Conservation (phyloP, 2,113 vertebrate genomes). For the Dicaeum eximium region DNA sequence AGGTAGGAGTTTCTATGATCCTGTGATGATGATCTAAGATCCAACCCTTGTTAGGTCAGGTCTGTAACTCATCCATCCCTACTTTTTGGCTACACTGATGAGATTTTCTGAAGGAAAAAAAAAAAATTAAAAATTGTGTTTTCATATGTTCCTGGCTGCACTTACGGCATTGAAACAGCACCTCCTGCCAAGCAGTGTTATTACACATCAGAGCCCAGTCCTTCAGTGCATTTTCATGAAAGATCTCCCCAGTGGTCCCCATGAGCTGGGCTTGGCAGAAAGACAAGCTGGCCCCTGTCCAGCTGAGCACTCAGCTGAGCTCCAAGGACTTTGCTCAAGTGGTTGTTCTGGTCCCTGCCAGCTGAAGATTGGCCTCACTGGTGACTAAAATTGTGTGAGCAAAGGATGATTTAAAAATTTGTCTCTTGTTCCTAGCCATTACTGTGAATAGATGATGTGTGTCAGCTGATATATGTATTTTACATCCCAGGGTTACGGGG, state of each 20-base stretch:
- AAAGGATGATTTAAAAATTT: not conserved
- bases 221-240: not conserved
- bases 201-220: not conserved
- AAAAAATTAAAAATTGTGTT: not conserved
- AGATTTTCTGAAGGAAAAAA: not conserved
- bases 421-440: not conserved
- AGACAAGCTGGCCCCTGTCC: slow-evolving; percentile 1
- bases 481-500: slow-evolving; percentile 63
- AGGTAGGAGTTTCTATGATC: not conserved
- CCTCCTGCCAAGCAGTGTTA: not conserved
- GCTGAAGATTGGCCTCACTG: not conserved
- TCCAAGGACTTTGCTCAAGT: not conserved
- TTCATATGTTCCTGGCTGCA: slow-evolving; percentile 11
- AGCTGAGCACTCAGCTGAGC: not conserved
- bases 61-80: not conserved
- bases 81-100: not conserved
- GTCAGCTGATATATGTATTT: slow-evolving; percentile 15
- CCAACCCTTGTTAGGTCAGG: not conserved
- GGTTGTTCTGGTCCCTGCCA: not conserved
- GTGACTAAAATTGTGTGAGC: not conserved
- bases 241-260: not conserved
- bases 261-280: not conserved
- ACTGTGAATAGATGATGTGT: not conserved
- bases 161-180: not conserved
- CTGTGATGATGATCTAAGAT: not conserved